Evolutionary conservation across 2,888 invertebrate genomes (phyloP).

Genomic region (Parapristionchus giblindavisi): DNA sequence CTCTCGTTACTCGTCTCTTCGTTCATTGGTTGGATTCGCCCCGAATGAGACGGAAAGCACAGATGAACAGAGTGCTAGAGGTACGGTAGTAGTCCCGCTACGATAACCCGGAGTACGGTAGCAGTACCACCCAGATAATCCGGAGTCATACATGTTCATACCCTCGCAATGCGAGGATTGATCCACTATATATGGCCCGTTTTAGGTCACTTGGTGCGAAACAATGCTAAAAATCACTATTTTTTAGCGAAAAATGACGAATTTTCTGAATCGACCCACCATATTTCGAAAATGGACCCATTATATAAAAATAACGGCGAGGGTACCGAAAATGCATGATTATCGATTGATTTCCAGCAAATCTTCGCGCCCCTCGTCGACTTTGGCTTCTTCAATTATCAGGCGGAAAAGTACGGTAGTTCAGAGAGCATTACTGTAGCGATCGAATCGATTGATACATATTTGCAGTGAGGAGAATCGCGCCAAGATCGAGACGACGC

Average conservation of each 20-base stretch:
- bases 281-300: too few species aligned
- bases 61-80: conserved; percentile 74
- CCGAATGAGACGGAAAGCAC: conserved; percentile 52
- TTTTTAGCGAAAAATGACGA: too few species aligned
- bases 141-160: too few species aligned
- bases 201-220: too few species aligned
- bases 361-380: conserved; percentile 93
- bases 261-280: too few species aligned
- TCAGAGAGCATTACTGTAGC: neutral
- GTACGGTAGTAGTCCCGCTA: conserved; percentile 63
- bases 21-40: conserved; percentile 62
- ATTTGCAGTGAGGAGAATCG: conserved; percentile 31
- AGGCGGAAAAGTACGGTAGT: conserved; percentile 8
- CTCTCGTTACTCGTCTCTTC: conserved; percentile 53
- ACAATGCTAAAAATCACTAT: too few species aligned
- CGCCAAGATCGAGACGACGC: conserved; percentile 24
- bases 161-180: too few species aligned
- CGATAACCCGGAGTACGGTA: neutral
- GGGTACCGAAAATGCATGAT: too few species aligned
- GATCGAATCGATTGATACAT: neutral
- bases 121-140: too few species aligned
- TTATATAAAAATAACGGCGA: too few species aligned
- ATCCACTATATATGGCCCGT: too few species aligned
- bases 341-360: conserved; percentile 77
- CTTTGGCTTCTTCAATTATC: conserved; percentile 57